Evolutionary conservation across 1,140 invertebrate genomes (phyloP).

Genomic region (Aphelinus certus): DNA sequence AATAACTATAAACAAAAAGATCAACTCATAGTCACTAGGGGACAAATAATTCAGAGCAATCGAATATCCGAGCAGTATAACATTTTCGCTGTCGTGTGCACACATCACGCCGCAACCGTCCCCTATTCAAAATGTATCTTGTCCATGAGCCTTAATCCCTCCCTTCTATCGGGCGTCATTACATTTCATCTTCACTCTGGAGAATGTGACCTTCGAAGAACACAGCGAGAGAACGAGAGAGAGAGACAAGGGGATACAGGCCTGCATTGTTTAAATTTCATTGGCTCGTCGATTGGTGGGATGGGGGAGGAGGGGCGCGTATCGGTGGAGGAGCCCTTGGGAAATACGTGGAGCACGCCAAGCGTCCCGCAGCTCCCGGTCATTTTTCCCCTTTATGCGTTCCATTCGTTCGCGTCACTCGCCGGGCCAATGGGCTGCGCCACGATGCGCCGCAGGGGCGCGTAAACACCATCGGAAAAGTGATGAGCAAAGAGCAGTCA

Average conservation of each 20-base stretch:
- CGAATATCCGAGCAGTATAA: too few species aligned
- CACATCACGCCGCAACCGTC: neutral
- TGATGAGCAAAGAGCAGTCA: neutral
- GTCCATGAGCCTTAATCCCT: slow-evolving; percentile 24
- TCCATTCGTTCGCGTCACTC: slow-evolving; percentile 60
- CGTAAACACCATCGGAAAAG: slow-evolving; percentile 2
- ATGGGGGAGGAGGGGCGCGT: too few species aligned
- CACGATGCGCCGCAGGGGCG: neutral
- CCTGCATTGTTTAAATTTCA: slow-evolving; percentile 57
- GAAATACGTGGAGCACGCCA: slow-evolving; percentile 54
- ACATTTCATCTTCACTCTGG: slow-evolving; percentile 17
- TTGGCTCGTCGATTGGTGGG: slow-evolving; percentile 35
- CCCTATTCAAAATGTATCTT: slow-evolving; percentile 27
- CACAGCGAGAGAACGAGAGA: too few species aligned
- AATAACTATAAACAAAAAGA: too few species aligned
- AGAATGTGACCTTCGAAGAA: neutral
- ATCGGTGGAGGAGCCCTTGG: slow-evolving; percentile 46
- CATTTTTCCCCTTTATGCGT: slow-evolving; percentile 63
- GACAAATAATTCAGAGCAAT: too few species aligned
- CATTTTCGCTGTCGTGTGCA: too few species aligned
- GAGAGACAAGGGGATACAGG: neutral
- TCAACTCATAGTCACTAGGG: too few species aligned
- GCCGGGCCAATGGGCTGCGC: slow-evolving; percentile 22
- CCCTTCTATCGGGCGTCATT: slow-evolving; percentile 19
- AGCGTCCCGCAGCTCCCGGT: slow-evolving; percentile 52